A percentile compares a stretch with the other conserved stretches of the same genome.
Evolutionary conservation across 2,888 invertebrate species (phyloP).

Genomic region (Dicycla oo): DNA sequence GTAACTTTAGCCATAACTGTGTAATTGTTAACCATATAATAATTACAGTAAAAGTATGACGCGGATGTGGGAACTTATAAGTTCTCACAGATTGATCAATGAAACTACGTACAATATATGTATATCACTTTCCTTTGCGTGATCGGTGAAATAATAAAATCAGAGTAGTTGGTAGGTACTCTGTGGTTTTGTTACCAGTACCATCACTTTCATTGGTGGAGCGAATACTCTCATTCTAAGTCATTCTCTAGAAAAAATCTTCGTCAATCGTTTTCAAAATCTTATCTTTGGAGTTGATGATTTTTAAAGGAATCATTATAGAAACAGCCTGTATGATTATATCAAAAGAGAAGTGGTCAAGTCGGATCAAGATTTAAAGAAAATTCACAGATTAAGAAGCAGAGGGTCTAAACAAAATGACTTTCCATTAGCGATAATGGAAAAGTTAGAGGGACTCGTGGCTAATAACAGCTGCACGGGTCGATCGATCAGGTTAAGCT

Average conservation of each 20-base stretch:
- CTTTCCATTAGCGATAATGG: background rate
- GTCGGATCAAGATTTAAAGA: background rate
- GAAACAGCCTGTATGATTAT: background rate
- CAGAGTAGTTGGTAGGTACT: background rate
- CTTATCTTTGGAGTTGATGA: background rate
- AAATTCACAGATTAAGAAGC: background rate
- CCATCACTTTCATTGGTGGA: conserved; percentile 3
- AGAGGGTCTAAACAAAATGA: background rate
- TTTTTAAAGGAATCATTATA: background rate
- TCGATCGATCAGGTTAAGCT: too few relatives aligned
- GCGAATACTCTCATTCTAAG: background rate
- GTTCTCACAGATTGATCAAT: conserved; percentile 34
- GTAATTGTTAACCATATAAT: conserved; percentile 1
- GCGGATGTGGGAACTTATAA: conserved; percentile 40
- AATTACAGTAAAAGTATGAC: conserved; percentile 31
- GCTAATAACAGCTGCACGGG: too few relatives aligned
- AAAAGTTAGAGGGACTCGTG: too few relatives aligned
- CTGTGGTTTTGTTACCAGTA: conserved; percentile 19
- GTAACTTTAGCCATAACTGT: conserved; percentile 9
- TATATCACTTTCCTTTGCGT: conserved; percentile 39
- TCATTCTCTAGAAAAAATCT: too few relatives aligned
- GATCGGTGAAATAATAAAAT: conserved; percentile 32
- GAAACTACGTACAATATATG: too few relatives aligned
- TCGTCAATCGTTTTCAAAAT: background rate
- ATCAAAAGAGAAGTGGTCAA: background rate